Base-by-base conservation (phyloP, 2,113 vertebrate species). In the Callocephalon fimbriatum region DNA sequence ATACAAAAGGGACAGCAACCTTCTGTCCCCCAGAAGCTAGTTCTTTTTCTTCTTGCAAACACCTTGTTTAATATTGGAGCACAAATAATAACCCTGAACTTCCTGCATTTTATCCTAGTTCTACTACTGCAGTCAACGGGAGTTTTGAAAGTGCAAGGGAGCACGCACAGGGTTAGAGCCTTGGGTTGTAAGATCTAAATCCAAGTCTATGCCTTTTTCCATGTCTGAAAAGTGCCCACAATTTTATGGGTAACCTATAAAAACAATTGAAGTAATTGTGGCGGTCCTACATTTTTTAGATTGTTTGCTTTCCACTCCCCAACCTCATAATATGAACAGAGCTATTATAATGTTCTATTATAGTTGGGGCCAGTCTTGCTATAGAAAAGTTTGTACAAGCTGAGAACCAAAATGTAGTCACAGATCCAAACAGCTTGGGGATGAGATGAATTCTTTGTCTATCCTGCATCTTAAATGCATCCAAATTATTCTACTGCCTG, bases 401-500 rank as follows among this genome's bases (percentile, higher is more conserved):
- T 74, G 75, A 96, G 88, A 92, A 91, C 22, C 37, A 83, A 95
- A 96, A 84, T 29, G 58, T 5, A 94, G 48, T 77, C 82, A 83
- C 88, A 86, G 61, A 51, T 68, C 82, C 78, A 71, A 93, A 88
- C 63, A 93, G 67, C 83, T 88, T 89, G 58, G 91, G 86, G 70
- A 90, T 15, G 40, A 91, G 27, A 84, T 58, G 21, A 91, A 95
- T 94, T 94, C 65, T 79, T 83, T 94, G 65, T 89, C 88, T 90
- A 59, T 75, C 47, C 47, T 48, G 37, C 44, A 58, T 88, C 61
- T 83, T 97, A 68, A 90, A 87, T 56, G 37, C 65, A 84, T 93
- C 76, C 82, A 96, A 90, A 95, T 92, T 87, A 78, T 92, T 94
- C 83, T 79, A 89, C 56, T 74, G 80, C 93, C 86, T 38, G 3